These are phyloP conservation scores for Numida meleagris DNA, from an alignment of 2,113 vertebrate species.

Conservation along the genomic window DNA sequence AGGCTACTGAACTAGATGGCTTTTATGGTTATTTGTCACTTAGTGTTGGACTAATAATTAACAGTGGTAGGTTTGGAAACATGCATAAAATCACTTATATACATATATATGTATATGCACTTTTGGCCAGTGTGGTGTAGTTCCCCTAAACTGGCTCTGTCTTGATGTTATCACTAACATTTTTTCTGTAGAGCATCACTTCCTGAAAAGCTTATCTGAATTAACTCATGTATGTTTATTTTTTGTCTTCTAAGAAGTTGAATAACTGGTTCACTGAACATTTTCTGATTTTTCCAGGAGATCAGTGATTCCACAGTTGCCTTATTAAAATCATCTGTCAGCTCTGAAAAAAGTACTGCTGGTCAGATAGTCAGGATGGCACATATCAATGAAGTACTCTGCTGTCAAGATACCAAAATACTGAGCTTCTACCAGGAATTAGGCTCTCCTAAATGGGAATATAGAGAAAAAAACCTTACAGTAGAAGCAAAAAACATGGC, in stretches of 20 bases:
- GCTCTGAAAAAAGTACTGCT: background rate
- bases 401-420: background rate
- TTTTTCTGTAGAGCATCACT: background rate
- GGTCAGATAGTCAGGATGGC: background rate
- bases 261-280: background rate
- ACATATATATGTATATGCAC: background rate
- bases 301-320: background rate
- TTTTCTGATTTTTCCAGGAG: constrained; percentile 27
- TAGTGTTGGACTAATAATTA: background rate
- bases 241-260: background rate
- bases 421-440: background rate
- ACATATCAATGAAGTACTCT: background rate
- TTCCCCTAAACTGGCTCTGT: background rate
- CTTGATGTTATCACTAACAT: background rate
- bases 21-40: background rate
- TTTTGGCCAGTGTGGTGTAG: background rate
- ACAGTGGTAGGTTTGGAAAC: background rate
- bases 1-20: background rate
- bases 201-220: background rate
- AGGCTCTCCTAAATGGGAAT: background rate
- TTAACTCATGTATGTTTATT: background rate
- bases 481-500: background rate
- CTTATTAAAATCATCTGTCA: background rate
- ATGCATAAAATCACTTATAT: background rate
- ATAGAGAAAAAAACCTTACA: background rate